These are phyloP conservation scores for Rhagium mordax DNA, from an alignment of 2,888 invertebrate species.

Conservation along the genomic window DNA sequence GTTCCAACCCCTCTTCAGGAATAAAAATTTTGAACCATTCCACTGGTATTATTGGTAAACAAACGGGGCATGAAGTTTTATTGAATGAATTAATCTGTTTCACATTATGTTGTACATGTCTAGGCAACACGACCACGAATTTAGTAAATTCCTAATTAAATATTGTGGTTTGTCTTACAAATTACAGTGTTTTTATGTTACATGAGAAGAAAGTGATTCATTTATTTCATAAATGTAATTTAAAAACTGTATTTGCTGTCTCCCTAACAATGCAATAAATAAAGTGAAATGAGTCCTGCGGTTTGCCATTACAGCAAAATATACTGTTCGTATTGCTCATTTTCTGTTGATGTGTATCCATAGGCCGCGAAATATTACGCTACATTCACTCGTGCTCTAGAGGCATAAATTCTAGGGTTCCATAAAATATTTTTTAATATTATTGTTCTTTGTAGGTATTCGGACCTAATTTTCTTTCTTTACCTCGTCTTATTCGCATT, in stretches of 20 bases:
- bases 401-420: background rate
- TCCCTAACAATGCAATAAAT: slow-evolving; percentile 3
- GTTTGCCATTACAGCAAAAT: slow-evolving; percentile 1
- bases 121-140: background rate
- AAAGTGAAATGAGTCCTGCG: slow-evolving; percentile 11
- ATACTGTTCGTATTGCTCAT: background rate
- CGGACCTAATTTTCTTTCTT: background rate
- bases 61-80: background rate
- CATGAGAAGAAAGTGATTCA: background rate
- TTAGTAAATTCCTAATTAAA: background rate
- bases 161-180: background rate
- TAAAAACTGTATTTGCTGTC: background rate
- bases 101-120: background rate
- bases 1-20: too few species aligned
- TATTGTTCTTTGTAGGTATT: background rate
- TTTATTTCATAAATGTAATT: background rate
- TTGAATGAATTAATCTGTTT: background rate
- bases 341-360: background rate
- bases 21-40: too few species aligned
- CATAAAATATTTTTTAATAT: background rate
- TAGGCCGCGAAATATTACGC: background rate
- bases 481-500: background rate
- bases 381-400: background rate
- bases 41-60: too few species aligned
- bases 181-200: background rate